A percentile compares a stretch with the other conserved stretches of the same genome.
Evolutionary conservation across 1,140 invertebrate species (phyloP).

Genomic region (Dicyema japonicum): DNA sequence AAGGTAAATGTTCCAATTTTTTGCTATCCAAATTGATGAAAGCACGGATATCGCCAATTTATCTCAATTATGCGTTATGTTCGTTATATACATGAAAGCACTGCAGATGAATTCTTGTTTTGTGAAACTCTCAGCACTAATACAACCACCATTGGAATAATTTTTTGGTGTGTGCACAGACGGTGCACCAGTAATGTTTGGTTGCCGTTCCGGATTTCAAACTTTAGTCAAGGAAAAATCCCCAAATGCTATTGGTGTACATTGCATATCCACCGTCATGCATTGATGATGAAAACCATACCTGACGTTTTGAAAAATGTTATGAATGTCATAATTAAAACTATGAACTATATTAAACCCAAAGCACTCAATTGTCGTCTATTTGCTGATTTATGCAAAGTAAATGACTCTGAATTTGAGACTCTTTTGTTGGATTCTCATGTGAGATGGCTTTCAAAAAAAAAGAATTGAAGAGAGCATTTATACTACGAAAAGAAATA

Average conservation of each 20-base stretch:
- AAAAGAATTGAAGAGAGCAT: no score
- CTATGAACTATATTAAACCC: neutral
- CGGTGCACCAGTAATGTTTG: neutral
- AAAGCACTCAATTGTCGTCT: constrained; percentile 1
- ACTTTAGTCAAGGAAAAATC: constrained; percentile 1
- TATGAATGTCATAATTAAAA: neutral
- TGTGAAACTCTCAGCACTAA: neutral
- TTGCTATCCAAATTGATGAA: no score
- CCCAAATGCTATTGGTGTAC: constrained; percentile 1
- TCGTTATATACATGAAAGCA: neutral
- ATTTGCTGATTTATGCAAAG: constrained; percentile 1
- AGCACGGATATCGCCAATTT: no score
- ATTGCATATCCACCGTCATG: neutral
- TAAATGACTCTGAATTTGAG: neutral
- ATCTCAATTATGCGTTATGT: constrained; percentile 1
- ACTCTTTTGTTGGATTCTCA: constrained; percentile 1
- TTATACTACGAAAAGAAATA: no score
- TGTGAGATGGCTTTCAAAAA: no score
- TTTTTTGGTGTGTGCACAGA: constrained; percentile 1
- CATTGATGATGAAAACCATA: constrained; percentile 1
- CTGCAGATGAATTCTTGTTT: neutral
- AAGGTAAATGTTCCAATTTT: no score
- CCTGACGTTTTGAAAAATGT: constrained; percentile 1
- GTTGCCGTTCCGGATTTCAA: constrained; percentile 2
- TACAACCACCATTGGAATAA: neutral